Percentiles rank a stretch among this genome's conserved stretches.
These are phyloP conservation scores for Pavo muticus DNA, from an alignment of 2,113 vertebrate genomes.

Conservation along the genomic window DNA sequence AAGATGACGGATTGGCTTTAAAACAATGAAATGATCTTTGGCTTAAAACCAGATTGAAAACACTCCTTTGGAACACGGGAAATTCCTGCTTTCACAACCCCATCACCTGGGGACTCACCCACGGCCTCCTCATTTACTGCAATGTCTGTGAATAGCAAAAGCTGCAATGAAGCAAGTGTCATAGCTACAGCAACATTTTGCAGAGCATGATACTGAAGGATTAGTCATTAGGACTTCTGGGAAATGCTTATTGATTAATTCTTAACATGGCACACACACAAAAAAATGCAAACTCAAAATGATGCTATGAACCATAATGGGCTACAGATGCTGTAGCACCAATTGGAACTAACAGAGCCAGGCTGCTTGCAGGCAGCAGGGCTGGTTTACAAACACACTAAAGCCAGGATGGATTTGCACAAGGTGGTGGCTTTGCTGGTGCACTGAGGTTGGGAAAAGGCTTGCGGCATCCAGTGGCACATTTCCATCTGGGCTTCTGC, in stretches of 20 bases:
- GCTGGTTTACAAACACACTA: background rate
- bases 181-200: background rate
- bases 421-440: background rate
- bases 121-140: background rate
- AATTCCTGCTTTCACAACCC: background rate
- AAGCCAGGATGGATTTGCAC: background rate
- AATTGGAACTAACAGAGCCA: background rate
- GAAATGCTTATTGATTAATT: background rate
- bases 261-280: accelerated
- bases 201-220: background rate
- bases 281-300: background rate
- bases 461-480: background rate
- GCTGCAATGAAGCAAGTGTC: background rate
- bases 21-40: background rate
- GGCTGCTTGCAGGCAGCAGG: background rate
- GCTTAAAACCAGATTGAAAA: background rate
- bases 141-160: background rate
- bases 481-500: background rate
- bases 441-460: background rate
- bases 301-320: accelerated
- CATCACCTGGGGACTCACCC: background rate
- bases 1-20: background rate
- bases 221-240: background rate
- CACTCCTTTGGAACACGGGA: background rate
- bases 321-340: background rate